Conservation (phyloP, 2,113 vertebrate genomes). For the Gadus chalcogrammus region DNA sequence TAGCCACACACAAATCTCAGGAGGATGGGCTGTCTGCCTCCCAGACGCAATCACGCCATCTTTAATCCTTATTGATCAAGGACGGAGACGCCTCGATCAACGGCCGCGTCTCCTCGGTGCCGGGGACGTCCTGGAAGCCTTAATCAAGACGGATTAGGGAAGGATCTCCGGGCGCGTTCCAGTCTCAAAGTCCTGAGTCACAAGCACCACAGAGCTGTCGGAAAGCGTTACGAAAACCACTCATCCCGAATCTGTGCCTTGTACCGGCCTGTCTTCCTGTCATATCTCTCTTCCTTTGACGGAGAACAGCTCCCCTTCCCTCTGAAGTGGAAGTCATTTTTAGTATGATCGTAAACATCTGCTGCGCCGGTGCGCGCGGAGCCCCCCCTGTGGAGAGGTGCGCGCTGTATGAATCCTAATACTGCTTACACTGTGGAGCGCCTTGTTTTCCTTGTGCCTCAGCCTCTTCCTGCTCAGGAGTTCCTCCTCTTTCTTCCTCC, state of each 20-base stretch:
- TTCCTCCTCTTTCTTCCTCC: constrained; percentile 38
- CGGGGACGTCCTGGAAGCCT: constrained; percentile 8
- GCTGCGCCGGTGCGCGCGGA: constrained; percentile 14
- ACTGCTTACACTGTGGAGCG: constrained; percentile 21
- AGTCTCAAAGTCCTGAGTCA: constrained; percentile 13
- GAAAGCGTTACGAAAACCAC: constrained; percentile 30
- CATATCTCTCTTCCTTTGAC: constrained; percentile 13
- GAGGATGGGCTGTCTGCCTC: too few species aligned
- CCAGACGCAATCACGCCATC: too few species aligned
- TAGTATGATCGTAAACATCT: constrained; percentile 55
- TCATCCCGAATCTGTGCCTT: constrained; percentile 18
- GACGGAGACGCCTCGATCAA: background rate
- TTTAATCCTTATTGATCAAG: constrained; percentile 52
- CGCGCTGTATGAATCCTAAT: constrained; percentile 52
- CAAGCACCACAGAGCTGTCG: constrained; percentile 20
- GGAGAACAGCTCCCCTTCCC: constrained; percentile 28
- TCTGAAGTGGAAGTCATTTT: constrained; percentile 43
- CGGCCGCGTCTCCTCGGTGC: constrained; percentile 1
- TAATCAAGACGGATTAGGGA: constrained; percentile 25
- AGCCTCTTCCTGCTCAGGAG: constrained; percentile 43
- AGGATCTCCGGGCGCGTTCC: constrained; percentile 26
- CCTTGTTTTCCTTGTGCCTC: constrained; percentile 11
- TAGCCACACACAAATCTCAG: too few species aligned
- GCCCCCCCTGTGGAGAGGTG: constrained; percentile 30
- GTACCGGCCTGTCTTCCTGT: constrained; percentile 12